Base-by-base conservation (phyloP, 1,140 invertebrate species). In the Lysiphlebus fabarum region DNA sequence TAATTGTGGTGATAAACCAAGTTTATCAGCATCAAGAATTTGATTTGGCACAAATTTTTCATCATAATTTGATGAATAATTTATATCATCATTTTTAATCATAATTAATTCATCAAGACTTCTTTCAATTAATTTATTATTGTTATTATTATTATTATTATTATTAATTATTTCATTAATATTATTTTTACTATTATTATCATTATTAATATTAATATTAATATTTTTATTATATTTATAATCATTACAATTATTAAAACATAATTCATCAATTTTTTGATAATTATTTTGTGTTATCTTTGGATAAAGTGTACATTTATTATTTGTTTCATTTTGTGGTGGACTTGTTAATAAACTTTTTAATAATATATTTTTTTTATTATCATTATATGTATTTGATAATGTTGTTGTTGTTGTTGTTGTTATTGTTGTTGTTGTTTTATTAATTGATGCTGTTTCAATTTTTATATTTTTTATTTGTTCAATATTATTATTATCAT, bases 1-100 rank as follows among this genome's bases (percentile, higher is more conserved):
- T 3, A 86, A 63, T 53, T 82, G 81, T n/a, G 79, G 75, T 38
- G 82, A 80, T 7, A 87, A 67, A 4, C 85, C 85, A 6, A 86
- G 68, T 58, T 80, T 78, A 41, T 82, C 80, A 8, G 73, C 77
- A 59, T 82, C 80, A 6, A 82, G 59, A 1, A 81, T 76, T 56
- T 82, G 77, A 57, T 76, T 80, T 10, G 81, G 78, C 38, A 75
- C 73, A 6, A 73, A 73, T 34, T 79, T 74, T 37, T 81, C 76
- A 54, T 82, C 81, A 62, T 80, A 81, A 62, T 82, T 80, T 1
- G 74, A 67, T 40, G 76, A 77, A 9, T 73, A 72, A 0, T 75
- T 78, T 0, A 77, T 72, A 0, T 70, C 70, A 4, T 79, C 73
- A 1, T 75, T 72, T 43, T 80, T 79, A 10, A 79, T 76, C 36